phyloP scores from a whole-genome alignment of 1,140 invertebrate species.

The Drosophila takahashii region DNA sequence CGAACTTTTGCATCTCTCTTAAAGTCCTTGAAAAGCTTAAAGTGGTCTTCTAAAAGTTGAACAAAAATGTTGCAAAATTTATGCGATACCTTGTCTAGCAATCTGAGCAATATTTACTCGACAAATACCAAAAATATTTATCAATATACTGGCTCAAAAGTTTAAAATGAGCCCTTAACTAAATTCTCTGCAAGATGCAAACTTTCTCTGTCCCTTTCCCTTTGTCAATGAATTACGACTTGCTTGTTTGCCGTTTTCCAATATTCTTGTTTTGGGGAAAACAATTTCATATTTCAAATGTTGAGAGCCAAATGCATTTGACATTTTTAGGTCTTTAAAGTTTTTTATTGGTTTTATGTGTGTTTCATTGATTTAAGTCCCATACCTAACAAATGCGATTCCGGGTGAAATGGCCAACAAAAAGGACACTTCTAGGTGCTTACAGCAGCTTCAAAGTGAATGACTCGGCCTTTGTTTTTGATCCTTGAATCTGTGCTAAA shows the following conservation, averaged over 20 bases:
- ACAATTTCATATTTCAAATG: constrained; percentile 77
- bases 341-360: constrained; percentile 73
- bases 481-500: constrained; percentile 51
- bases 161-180: constrained; percentile 33
- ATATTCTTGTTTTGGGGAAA: constrained; percentile 20
- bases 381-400: constrained; percentile 11
- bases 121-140: constrained; percentile 26
- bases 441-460: constrained; percentile 71
- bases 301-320: constrained; percentile 69
- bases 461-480: constrained; percentile 64
- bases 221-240: constrained; percentile 58
- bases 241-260: constrained; percentile 33
- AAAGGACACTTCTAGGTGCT: constrained; percentile 69
- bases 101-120: constrained; percentile 19
- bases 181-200: constrained; percentile 28
- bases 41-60: constrained; percentile 6
- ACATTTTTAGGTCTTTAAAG: constrained; percentile 77
- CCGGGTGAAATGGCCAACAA: constrained; percentile 52
- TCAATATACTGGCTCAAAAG: constrained; percentile 17
- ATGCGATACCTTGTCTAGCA: neutral
- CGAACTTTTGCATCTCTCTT: constrained; percentile 12
- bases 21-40: constrained; percentile 9
- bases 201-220: constrained; percentile 29
- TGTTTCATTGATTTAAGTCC: constrained; percentile 55
- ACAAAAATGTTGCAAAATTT: neutral